Evolutionary conservation across 2,797 vertebrate genomes (phyloP), one percentile per base, ranked within the genome.

Genomic region (Gymnodraco acuticeps): DNA sequence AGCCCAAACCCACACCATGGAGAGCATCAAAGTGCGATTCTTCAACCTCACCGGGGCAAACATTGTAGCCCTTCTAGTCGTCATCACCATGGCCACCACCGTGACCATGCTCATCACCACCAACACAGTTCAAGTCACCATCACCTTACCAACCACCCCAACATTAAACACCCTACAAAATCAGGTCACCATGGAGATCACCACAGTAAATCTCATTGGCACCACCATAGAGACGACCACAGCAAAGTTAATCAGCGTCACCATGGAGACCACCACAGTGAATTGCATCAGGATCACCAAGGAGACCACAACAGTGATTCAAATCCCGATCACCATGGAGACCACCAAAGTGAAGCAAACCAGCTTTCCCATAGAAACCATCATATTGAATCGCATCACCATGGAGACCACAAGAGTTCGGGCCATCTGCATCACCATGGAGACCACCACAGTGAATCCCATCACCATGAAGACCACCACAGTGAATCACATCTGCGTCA

Each of bases 161-260:
- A 65, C 13, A 43, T 12, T 33, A 52, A 70, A 43, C 43, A 4
- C 45, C 70, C 68, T 48, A 59, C 65, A 17, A 61, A 61, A 61
- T 48, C 68, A 48, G 17, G 17, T 74, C 76, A 82, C 66, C 69
- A 75, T 14, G 54, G 47, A 64, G 8, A 38, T 38, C 63, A 68
- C 47, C 55, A 61, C 10, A 78, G 20, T n/a, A 17, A 13, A 58
- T n/a, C 42, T 64, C 65, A 61, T 78, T 38, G 8, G 33, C 33
- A 38, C 33, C 52, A 82, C 3, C 33, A 38, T 62, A 33, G 31
- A 52, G 64, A 75, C 2, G 60, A 86, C 38, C 62, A 70, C 0
- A 63, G 46, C 17, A 3, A 17, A 15, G 3, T 1, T 48, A 52
- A 45, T 19, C 52, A 52, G 11, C 70, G 77, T 46, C 68, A 70